Evolutionary conservation across 2,797 vertebrate species (phyloP), one percentile per base, ranked within the genome.

Genomic region (Onychomys torridus): DNA sequence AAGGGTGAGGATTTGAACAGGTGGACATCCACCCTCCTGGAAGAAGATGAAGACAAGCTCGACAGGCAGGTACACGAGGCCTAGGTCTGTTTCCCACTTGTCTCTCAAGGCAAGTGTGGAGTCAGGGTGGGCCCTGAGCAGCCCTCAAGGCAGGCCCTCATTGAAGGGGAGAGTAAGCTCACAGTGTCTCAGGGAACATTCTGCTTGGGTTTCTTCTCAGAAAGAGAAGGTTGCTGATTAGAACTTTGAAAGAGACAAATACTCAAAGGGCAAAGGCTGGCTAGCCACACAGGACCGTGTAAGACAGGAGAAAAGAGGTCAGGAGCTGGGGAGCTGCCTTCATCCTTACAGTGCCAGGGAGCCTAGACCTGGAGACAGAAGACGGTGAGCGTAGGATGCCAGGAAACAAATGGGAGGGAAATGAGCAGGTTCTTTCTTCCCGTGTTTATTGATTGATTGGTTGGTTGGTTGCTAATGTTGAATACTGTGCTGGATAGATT

Each of bases 161-260:
- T 93, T 96, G 96, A 97, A 98, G 97, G 97, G 95, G 96, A 96
- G 0, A 49, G 92, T 98, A 96, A 98, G 96, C 92, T 97, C 97
- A 94, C 82, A 0, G 91, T 71, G 0, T 96, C 96, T 94, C 94
- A 49, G 94, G 97, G 89, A 97, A 25, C 52, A 92, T 94, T 98
- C 97, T 98, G 93, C 96, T 96, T 95, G 97, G 77, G 59, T 76
- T 96, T 84, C 96, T 90, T 88, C 8, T 95, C 93, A 93, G 97
- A 49, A 97, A 96, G 97, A 98, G 97, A 93, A 95, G 97, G 95
- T 78, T 97, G 96, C 93, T 88, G 89, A 92, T 95, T 82, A 96
- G 40, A 32, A 67, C 95, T 97, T 96, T 92, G 96, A 3, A 1
- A 97, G 92, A 97, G 89, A 78, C 37, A 75, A 29, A 90, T 85